Percentiles rank a stretch among this genome's conserved stretches.
Conservation (phyloP, 2,888 invertebrate genomes). For the Lasioglossum marginatum region DNA sequence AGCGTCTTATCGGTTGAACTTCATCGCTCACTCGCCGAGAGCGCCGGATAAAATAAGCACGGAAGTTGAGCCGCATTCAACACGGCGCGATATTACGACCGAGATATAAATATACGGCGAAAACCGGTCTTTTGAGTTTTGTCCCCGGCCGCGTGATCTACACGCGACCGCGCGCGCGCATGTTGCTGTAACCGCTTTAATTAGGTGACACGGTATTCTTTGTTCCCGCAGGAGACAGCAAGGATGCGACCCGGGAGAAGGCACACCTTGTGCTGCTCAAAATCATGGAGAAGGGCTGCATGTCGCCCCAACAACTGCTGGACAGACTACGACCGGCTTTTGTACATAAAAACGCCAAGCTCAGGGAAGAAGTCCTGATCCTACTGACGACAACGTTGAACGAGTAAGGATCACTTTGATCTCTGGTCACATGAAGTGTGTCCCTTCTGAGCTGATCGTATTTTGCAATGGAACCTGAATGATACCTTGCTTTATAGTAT, state of each 20-base stretch:
- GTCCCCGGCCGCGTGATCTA: neutral
- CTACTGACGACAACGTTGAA: conserved; percentile 93
- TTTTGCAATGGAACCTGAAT: neutral
- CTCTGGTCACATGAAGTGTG: neutral
- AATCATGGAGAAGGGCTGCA: conserved; percentile 90
- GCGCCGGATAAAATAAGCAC: conserved; percentile 50
- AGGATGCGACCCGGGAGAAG: conserved; percentile 89
- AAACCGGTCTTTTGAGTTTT: conserved; percentile 44
- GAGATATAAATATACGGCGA: conserved; percentile 50
- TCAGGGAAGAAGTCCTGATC: conserved; percentile 94
- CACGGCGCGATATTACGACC: conserved; percentile 57
- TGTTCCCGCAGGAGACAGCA: conserved; percentile 86
- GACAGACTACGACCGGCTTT: conserved; percentile 90
- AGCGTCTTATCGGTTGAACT: conserved; percentile 22
- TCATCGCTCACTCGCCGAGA: conserved; percentile 22
- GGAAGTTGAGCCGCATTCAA: conserved; percentile 49
- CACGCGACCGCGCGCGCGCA: neutral
- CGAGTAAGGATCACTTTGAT: conserved; percentile 87
- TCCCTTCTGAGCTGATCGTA: neutral
- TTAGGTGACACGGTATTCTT: neutral
- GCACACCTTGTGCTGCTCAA: conserved; percentile 90
- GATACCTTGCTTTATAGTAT: neutral
- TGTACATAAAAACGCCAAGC: conserved; percentile 96
- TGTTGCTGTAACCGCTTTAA: neutral
- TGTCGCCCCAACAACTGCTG: conserved; percentile 89